Conservation (phyloP, 2,888 invertebrate genomes). For the Lypha dubia region DNA sequence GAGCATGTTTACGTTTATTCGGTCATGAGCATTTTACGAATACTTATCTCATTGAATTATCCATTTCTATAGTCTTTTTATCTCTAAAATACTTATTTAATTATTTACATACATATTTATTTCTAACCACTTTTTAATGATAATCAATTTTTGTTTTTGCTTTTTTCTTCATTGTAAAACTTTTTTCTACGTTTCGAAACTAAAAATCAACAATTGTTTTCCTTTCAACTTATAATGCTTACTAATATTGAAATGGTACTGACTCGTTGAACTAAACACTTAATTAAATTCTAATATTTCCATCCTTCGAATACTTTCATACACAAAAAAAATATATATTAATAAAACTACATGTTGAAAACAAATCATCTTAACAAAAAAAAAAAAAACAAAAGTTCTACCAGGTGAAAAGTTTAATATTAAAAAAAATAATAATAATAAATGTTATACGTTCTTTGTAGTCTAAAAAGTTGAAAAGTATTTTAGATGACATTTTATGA, state of each 20-base stretch:
- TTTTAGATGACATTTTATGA: constrained; percentile 17
- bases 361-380: constrained; percentile 55
- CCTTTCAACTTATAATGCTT: constrained; percentile 31
- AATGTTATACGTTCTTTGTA: constrained; percentile 55
- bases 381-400: no score
- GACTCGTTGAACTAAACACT: constrained; percentile 22
- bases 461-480: constrained; percentile 40
- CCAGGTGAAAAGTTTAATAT: constrained; percentile 73
- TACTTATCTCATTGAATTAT: background rate
- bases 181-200: constrained; percentile 30
- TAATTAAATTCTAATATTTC: constrained; percentile 1
- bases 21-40: background rate
- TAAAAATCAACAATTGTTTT: constrained; percentile 23
- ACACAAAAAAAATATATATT: background rate
- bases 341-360: constrained; percentile 42
- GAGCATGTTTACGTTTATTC: constrained; percentile 12
- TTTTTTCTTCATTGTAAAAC: constrained; percentile 49
- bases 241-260: constrained; percentile 37
- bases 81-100: no score
- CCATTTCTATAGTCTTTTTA: background rate
- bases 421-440: constrained; percentile 46
- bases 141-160: constrained; percentile 39
- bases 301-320: constrained; percentile 27
- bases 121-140: constrained; percentile 23
- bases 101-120: background rate